Conservation (phyloP, 1,140 invertebrate genomes). For the Paracyclopina nana region DNA sequence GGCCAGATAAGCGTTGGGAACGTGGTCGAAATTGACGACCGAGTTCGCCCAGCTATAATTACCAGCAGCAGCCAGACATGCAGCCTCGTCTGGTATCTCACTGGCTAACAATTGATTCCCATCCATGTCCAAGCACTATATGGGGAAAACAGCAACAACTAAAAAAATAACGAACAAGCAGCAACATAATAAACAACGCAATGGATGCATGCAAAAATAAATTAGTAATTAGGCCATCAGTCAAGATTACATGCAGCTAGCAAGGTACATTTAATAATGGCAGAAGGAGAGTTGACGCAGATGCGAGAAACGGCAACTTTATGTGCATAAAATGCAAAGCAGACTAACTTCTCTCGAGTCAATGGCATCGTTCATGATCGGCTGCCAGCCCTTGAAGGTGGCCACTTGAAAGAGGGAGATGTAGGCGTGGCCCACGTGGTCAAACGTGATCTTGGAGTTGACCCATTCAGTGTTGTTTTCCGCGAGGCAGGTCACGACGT, state of each 20-base stretch:
- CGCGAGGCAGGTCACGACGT: conserved; percentile 53
- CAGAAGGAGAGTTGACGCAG: too few species aligned
- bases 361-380: conserved; percentile 91
- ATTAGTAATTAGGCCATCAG: too few species aligned
- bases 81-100: conserved; percentile 61
- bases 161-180: too few species aligned
- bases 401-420: conserved; percentile 94
- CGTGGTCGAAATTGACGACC: conserved; percentile 94
- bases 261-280: background rate
- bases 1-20: conserved; percentile 86
- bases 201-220: background rate
- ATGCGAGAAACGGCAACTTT: too few species aligned
- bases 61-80: conserved; percentile 43
- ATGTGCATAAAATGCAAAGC: too few species aligned
- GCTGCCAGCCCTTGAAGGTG: conserved; percentile 54
- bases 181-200: background rate
- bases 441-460: conserved; percentile 93
- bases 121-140: conserved; percentile 52
- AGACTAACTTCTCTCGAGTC: conserved; percentile 65
- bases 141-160: background rate
- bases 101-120: conserved; percentile 59
- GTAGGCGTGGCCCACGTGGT: conserved; percentile 92
- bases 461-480: conserved; percentile 47
- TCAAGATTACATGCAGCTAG: background rate
- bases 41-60: conserved; percentile 66